These are phyloP conservation scores for Tangara arthus DNA, from an alignment of 2,797 vertebrate genomes.

Conservation along the genomic window DNA sequence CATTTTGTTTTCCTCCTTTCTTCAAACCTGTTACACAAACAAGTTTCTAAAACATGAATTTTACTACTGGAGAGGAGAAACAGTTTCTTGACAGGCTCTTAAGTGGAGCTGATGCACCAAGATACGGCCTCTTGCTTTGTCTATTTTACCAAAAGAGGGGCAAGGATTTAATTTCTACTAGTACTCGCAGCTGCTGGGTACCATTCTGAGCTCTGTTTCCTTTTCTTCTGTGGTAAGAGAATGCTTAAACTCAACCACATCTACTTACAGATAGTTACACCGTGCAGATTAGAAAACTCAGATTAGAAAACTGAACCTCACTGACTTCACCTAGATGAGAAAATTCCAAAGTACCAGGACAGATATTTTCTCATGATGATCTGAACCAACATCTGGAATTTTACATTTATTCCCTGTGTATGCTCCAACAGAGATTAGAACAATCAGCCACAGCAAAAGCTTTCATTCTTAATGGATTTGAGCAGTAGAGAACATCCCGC, in stretches of 20 bases:
- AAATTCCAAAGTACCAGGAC: background rate
- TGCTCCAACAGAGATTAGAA: background rate
- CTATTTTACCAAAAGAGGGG: background rate
- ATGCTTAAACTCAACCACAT: background rate
- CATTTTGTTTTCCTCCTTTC: background rate
- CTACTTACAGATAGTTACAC: background rate
- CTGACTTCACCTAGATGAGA: background rate
- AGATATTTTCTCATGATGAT: background rate
- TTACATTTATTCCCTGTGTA: background rate
- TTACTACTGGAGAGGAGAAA: background rate
- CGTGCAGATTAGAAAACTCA: background rate
- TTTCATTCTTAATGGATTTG: conserved; percentile 19
- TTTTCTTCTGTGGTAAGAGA: background rate
- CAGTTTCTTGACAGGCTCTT: background rate
- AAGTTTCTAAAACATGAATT: background rate
- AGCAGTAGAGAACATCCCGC: background rate
- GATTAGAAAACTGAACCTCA: background rate
- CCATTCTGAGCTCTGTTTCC: background rate
- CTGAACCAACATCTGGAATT: background rate
- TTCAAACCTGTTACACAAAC: background rate
- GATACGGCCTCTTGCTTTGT: background rate
- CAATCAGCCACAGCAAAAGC: background rate
- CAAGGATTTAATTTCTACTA: background rate
- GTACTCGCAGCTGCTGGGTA: background rate
- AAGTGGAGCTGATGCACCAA: background rate